Evolutionary conservation across 2,113 vertebrate genomes (phyloP), one percentile per base, ranked within the genome.

Genomic region (Callipepla californica): DNA sequence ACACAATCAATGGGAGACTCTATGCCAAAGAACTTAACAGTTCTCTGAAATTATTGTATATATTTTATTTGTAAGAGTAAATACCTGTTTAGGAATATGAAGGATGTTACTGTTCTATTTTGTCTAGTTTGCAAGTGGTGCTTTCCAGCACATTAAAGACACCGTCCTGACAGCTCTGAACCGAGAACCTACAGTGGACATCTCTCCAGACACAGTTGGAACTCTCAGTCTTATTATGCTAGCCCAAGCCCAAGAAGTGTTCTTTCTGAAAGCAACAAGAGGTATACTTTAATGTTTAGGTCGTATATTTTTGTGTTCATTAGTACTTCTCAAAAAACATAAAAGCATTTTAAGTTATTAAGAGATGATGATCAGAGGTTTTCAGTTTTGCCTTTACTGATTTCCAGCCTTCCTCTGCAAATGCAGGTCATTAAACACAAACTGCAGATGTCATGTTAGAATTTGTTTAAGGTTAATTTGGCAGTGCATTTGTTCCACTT

Each of bases 161-260:
- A 99, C 99, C 0, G 99, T 99, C 87, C 97, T 99, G 94, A 99
- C 99, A 65, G 98, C 99, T 13, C 98, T 99, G 95, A 99, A 97
- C 97, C 98, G 99, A 74, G 99, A 99, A 78, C 99, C 99, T 81
- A 99, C 99, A 42, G 98, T 99, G 98, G 99, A 99, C 97, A 99
- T 99, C 95, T 98, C 99, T 94, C 99, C 99, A 13, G 99, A 99
- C 91, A 99, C 99, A 15, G 98, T 98, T 83, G 98, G 99, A 74
- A 99, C 99, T 38, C 98, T 99, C 84, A 99, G 99, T 95, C 98
- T 98, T 85, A 99, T 99, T 93, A 99, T 99, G 99, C 97, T 99
- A 97, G 99, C 99, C 84, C 99, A 99, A 97, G 99, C 99, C 40
- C 99, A 99, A 96, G 99, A 99, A 97, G 99, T 99, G 77, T 99